These are phyloP conservation scores for Acropternis orthonyx DNA, from an alignment of 2,797 vertebrate genomes.

Conservation along the genomic window DNA sequence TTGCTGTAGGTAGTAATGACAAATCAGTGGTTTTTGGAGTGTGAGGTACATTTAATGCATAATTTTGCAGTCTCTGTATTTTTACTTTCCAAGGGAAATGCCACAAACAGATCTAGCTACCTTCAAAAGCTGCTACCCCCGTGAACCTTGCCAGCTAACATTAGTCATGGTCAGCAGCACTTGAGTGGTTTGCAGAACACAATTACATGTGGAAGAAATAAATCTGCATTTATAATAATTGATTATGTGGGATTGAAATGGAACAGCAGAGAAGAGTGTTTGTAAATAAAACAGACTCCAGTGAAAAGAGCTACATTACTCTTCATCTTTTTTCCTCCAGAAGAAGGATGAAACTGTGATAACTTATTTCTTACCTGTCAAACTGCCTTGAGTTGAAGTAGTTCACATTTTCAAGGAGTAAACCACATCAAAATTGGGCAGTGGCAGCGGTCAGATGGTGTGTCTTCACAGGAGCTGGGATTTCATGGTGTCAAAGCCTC, in stretches of 20 bases:
- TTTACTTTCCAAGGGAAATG: neutral
- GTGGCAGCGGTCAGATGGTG: neutral
- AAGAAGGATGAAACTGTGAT: neutral
- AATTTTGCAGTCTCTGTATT: neutral
- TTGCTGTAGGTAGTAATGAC: neutral
- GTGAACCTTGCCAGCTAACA: constrained; percentile 1
- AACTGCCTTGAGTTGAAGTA: neutral
- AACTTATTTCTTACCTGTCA: neutral
- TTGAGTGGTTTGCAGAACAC: neutral
- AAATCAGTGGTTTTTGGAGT: neutral
- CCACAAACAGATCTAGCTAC: neutral
- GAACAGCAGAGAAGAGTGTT: neutral
- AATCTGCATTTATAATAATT: constrained; percentile 50
- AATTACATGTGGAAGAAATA: constrained; percentile 34
- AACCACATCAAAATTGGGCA: neutral
- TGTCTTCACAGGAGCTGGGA: neutral
- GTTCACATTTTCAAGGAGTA: neutral
- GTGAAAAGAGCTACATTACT: neutral
- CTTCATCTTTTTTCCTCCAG: neutral
- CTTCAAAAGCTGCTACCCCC: neutral
- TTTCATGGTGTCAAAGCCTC: neutral
- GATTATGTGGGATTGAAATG: constrained; percentile 8
- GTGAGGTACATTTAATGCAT: neutral
- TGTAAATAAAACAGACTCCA: neutral
- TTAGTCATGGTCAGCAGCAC: constrained; percentile 40